These are phyloP conservation scores for Chascanopsetta lugubris DNA, from an alignment of 2,113 vertebrate genomes.

Conservation along the genomic window DNA sequence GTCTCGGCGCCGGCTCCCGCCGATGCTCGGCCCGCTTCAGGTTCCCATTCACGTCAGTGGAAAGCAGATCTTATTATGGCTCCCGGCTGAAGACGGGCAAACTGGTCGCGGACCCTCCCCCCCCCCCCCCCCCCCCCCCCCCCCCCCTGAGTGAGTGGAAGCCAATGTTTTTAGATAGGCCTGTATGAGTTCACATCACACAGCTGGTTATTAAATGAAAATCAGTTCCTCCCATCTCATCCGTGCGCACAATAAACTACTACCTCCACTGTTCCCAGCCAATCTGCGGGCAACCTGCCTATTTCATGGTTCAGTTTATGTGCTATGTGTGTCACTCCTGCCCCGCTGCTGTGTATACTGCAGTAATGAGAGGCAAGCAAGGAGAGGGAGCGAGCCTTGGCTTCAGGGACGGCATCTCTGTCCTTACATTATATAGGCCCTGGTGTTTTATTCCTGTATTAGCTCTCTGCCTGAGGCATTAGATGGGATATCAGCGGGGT, in stretches of 20 bases:
- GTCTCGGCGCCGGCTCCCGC: conserved; percentile 32
- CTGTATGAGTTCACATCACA: conserved; percentile 51
- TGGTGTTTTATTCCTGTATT: conserved; percentile 42
- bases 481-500: conserved; percentile 35
- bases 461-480: conserved; percentile 40
- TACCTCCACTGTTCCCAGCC: conserved; percentile 25
- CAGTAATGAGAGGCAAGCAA: conserved; percentile 58
- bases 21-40: conserved; percentile 23
- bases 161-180: conserved; percentile 54
- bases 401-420: conserved; percentile 59
- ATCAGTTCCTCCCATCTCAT: conserved; percentile 54
- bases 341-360: conserved; percentile 47
- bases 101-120: conserved; percentile 13
- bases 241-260: conserved; percentile 57
- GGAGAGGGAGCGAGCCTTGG: conserved; percentile 52
- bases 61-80: conserved; percentile 62
- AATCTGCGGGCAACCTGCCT: conserved; percentile 46
- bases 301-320: conserved; percentile 66
- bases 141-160: conserved; percentile 3
- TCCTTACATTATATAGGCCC: conserved; percentile 37
- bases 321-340: conserved; percentile 44
- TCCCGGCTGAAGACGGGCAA: conserved; percentile 31
- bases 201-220: conserved; percentile 70
- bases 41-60: conserved; percentile 57
- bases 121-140: conserved; percentile 5